Percentiles rank a stretch among this genome's conserved stretches.
Evolutionary conservation across 2,888 invertebrate species (phyloP).

Genomic region (Bembecia ichneumoniformis): DNA sequence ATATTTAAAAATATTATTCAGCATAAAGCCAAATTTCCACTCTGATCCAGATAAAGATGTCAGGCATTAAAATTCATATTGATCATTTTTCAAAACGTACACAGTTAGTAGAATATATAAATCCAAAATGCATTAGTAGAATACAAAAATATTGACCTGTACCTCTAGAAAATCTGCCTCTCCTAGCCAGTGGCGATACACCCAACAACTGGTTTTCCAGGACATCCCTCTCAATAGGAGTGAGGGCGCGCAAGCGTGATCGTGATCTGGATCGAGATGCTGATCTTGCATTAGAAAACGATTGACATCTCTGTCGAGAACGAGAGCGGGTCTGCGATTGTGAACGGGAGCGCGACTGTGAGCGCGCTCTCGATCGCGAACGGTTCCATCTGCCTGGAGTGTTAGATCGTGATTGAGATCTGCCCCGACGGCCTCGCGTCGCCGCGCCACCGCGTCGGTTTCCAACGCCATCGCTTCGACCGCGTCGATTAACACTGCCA

Average conservation of each 20-base stretch:
- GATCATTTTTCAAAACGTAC: conserved; percentile 13
- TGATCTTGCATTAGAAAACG: conserved; percentile 40
- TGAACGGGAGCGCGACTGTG: conserved; percentile 31
- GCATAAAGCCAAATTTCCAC: no score
- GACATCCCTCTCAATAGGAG: conserved; percentile 57
- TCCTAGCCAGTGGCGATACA: conserved; percentile 40
- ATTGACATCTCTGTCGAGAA: conserved; percentile 26
- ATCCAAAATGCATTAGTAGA: no score
- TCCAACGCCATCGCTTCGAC: conserved; percentile 12
- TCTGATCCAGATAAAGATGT: no score
- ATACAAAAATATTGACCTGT: conserved; percentile 1
- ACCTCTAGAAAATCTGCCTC: conserved; percentile 35
- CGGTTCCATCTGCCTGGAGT: conserved; percentile 29
- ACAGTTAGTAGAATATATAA: background rate
- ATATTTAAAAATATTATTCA: no score
- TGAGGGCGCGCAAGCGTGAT: conserved; percentile 42
- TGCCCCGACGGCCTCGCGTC: conserved; percentile 22
- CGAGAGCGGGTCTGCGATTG: conserved; percentile 23
- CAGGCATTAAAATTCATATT: no score
- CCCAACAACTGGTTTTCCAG: conserved; percentile 33
- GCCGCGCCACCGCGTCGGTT: conserved; percentile 27
- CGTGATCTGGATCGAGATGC: conserved; percentile 50
- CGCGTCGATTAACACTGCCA: conserved; percentile 14
- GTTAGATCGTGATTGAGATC: conserved; percentile 27
- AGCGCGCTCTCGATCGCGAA: conserved; percentile 28